Percentiles rank a stretch among this genome's conserved stretches.
Conservation (phyloP, 2,888 invertebrate genomes). For the Leucoma salicis region DNA sequence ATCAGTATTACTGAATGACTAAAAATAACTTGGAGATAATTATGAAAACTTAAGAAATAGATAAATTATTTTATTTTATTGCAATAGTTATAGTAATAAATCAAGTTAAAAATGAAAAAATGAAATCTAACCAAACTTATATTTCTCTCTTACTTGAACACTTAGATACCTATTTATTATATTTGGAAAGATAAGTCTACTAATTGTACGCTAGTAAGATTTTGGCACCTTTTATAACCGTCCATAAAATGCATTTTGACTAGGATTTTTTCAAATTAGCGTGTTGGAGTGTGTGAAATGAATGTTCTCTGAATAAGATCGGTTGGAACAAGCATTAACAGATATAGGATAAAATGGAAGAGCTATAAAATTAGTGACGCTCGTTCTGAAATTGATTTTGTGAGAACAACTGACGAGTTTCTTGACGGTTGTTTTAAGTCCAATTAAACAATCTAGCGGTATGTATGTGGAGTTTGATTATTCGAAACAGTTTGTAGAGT, state of each 20-base stretch:
- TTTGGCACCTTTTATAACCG: constrained; percentile 37
- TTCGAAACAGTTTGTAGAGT: constrained; percentile 3
- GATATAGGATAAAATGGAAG: constrained; percentile 9
- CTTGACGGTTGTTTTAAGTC: constrained; percentile 13
- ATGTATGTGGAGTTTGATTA: constrained; percentile 1
- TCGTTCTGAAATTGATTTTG: constrained; percentile 13
- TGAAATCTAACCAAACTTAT: no score
- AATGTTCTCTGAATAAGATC: constrained; percentile 28
- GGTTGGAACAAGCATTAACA: constrained; percentile 22
- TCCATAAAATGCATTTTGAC: constrained; percentile 36
- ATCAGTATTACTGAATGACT: no score
- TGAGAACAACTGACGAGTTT: constrained; percentile 14
- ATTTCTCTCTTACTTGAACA: no score
- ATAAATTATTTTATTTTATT: no score
- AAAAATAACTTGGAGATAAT: no score
- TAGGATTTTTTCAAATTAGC: constrained; percentile 32
- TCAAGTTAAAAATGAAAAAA: no score
- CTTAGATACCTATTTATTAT: constrained; percentile 30
- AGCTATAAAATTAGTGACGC: constrained; percentile 12
- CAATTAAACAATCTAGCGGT: constrained; percentile 5
- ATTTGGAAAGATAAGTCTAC: constrained; percentile 35
- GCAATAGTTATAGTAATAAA: no score
- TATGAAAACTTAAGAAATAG: no score
- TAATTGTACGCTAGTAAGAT: constrained; percentile 33
- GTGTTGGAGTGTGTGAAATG: constrained; percentile 35